These are phyloP conservation scores for Nicator chloris DNA, from an alignment of 2,113 vertebrate species.

Conservation along the genomic window DNA sequence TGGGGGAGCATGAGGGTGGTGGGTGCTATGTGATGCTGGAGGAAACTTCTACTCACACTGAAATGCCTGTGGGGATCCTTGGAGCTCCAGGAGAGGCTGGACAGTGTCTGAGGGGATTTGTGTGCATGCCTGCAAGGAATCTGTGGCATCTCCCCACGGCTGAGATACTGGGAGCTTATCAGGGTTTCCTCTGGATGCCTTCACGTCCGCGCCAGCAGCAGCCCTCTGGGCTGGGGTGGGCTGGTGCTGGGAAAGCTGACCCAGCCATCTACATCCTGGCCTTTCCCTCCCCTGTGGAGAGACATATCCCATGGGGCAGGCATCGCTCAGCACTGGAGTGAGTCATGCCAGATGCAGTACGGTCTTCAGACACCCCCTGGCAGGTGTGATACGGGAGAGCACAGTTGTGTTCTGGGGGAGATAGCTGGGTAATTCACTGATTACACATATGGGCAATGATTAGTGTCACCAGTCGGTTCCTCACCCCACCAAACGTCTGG, in stretches of 20 bases:
- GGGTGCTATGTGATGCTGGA: background rate
- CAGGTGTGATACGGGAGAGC: background rate
- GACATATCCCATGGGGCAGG: background rate
- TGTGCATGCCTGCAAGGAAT: background rate
- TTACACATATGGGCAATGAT: background rate
- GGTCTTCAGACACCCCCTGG: background rate
- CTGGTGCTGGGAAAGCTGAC: background rate
- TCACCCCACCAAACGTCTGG: background rate
- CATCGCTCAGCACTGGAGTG: background rate
- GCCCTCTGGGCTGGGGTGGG: background rate
- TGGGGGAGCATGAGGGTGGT: rapidly evolving
- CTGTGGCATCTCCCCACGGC: background rate
- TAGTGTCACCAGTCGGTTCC: background rate
- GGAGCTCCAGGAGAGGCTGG: background rate
- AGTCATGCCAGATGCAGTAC: background rate
- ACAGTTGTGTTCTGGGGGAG: rapidly evolving
- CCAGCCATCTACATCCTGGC: rapidly evolving
- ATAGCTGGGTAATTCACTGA: background rate
- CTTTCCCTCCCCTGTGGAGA: background rate
- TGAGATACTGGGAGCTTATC: background rate
- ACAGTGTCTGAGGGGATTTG: background rate
- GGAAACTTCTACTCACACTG: background rate
- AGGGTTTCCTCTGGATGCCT: background rate
- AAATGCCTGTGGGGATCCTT: background rate
- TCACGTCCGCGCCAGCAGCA: rapidly evolving